These are phyloP conservation scores for Tetragnatha versicolor DNA, from an alignment of 1,140 invertebrate species.

Conservation along the genomic window DNA sequence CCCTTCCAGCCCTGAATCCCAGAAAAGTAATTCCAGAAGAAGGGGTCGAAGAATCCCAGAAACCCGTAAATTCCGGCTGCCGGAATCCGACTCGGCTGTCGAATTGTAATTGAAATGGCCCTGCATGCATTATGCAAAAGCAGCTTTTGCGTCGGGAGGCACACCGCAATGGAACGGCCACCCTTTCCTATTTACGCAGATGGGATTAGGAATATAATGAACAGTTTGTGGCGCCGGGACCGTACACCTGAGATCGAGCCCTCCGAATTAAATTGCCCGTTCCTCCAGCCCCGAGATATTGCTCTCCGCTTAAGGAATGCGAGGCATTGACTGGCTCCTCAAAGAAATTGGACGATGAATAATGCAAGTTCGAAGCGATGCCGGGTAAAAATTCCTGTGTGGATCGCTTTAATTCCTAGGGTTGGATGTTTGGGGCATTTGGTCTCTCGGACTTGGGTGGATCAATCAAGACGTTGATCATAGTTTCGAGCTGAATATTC, in stretches of 20 bases:
- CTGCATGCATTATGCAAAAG: slow-evolving; percentile 42
- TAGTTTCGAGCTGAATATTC: too few relatives aligned
- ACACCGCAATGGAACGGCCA: slow-evolving; percentile 1
- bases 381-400: too few relatives aligned
- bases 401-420: too few relatives aligned
- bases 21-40: neutral
- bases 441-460: too few relatives aligned
- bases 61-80: neutral
- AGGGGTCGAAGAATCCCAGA: neutral
- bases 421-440: too few relatives aligned
- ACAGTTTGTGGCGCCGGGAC: slow-evolving; percentile 16
- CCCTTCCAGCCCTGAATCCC: too few relatives aligned
- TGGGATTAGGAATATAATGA: slow-evolving; percentile 40
- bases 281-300: neutral
- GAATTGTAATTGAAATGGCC: slow-evolving; percentile 42
- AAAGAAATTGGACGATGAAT: too few relatives aligned
- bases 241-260: slow-evolving; percentile 27
- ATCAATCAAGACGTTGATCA: too few relatives aligned
- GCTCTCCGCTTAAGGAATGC: neutral
- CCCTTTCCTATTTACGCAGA: neutral
- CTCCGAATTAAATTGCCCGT: slow-evolving; percentile 45
- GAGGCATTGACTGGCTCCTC: neutral
- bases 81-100: neutral
- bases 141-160: neutral
- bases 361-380: too few relatives aligned